Base-by-base conservation (phyloP, 2,113 vertebrate genomes). In the Leptobrachium leishanense region DNA sequence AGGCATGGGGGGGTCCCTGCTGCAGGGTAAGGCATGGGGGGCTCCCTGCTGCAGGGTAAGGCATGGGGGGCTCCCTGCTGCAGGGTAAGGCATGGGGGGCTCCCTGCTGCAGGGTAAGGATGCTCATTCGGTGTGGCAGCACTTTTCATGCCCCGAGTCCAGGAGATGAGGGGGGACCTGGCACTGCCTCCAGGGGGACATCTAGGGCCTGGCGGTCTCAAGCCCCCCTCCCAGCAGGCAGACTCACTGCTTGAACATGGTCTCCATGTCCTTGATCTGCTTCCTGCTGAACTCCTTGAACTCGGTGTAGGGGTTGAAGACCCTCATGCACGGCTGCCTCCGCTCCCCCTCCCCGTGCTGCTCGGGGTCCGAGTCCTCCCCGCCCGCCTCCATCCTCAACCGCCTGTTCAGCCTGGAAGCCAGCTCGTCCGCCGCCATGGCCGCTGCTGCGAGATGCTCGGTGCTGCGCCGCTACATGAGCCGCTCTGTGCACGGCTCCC, bases 191-290 rank as follows among this genome's bases (percentile, higher is more conserved):
- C 20, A 31, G 20, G 20, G 20, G 20, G 20, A 31, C 20, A 31
- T 31, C 20, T 31, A 31, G 20, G 20, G 20, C 20, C 20, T 31
- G 20, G 20, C 20, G 20, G 20, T 31, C 20, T 31, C 20, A 31
- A 31, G 20, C 6, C 55, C 55, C 55, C 55, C 11, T 59, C 55
- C 20, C 20, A 31, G 46, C 46, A 50, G 46, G 46, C 46, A 50
- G 46, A 95, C 96, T 96, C 89, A 98, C 96, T 90, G 90, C 81
- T 95, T 95, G 90, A 98, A 98, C 89, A 97, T 95, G 82, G 84
- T 90, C 86, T 97, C 96, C 96, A 98, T 97, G 90, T 97, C 96
- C 85, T 95, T 97, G 90, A 98, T 97, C 90, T 98, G 96, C 69
- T 92, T 90, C 76, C 96, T 89, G 87, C 95, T 96, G 91, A 98